Evolutionary conservation across 2,888 invertebrate genomes (phyloP).

Genomic region (Leptopilina syphax): DNA sequence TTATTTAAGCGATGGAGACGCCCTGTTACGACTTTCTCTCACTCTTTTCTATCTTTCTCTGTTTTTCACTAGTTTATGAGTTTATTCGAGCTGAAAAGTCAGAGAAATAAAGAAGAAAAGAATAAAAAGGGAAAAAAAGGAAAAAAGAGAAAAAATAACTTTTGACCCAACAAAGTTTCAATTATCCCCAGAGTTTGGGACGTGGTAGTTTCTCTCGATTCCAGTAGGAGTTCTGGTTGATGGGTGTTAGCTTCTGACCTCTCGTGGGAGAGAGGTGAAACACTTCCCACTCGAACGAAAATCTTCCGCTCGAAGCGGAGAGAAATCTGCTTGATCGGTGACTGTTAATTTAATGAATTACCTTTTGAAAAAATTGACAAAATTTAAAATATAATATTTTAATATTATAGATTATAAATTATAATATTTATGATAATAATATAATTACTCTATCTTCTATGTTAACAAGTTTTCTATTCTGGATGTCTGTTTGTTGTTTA

Average conservation of each 20-base stretch:
- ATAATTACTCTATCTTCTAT: too few species aligned
- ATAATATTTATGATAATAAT: too few species aligned
- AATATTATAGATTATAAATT: too few species aligned
- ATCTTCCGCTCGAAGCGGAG: too few species aligned
- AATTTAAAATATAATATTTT: background rate
- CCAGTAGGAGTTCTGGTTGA: background rate
- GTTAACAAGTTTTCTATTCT: too few species aligned
- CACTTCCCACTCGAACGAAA: background rate
- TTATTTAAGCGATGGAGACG: slow-evolving; percentile 64
- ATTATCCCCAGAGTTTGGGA: background rate
- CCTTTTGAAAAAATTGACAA: background rate
- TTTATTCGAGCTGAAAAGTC: slow-evolving; percentile 1
- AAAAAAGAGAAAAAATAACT: slow-evolving; percentile 37
- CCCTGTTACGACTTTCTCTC: slow-evolving; percentile 32
- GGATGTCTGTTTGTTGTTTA: too few species aligned
- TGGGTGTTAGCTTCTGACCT: slow-evolving; percentile 6
- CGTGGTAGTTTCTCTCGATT: background rate
- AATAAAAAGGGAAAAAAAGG: too few species aligned
- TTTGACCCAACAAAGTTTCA: slow-evolving; percentile 39
- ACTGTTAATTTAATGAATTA: background rate
- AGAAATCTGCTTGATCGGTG: slow-evolving; percentile 3
- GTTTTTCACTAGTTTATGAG: slow-evolving; percentile 32
- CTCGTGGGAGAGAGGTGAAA: background rate
- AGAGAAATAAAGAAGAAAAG: background rate
- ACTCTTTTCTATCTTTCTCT: background rate